A percentile compares a stretch with the other conserved stretches of the same genome.
Evolutionary conservation across 2,888 invertebrate species (phyloP).

Genomic region (Cistogaster globosa): DNA sequence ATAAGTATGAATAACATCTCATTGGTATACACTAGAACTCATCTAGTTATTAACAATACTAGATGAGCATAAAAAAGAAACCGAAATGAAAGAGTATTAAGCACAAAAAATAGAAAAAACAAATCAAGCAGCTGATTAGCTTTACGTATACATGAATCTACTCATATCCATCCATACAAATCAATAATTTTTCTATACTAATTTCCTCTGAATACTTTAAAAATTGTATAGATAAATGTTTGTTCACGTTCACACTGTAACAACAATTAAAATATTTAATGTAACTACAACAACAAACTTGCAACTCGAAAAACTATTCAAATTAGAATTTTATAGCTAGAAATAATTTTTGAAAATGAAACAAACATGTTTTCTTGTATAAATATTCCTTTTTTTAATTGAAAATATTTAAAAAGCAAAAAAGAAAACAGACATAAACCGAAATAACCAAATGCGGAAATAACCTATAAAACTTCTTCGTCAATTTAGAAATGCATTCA

Average conservation of each 20-base stretch:
- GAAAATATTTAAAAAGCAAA: background rate
- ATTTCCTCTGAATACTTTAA: background rate
- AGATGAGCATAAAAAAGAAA: constrained; percentile 33
- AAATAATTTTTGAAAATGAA: background rate
- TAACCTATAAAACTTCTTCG: background rate
- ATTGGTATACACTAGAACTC: background rate
- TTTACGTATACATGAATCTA: background rate
- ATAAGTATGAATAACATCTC: background rate
- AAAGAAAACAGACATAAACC: background rate
- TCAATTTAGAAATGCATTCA: background rate
- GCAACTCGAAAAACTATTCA: too few species aligned
- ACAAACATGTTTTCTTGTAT: background rate
- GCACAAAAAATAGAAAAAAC: constrained; percentile 31
- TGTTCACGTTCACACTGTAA: too few species aligned
- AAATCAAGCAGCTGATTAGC: constrained; percentile 64
- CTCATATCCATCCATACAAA: background rate
- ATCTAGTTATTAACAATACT: constrained; percentile 48
- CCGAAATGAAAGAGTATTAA: constrained; percentile 22
- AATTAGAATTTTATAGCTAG: too few species aligned
- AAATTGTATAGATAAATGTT: background rate
- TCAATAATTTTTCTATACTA: background rate
- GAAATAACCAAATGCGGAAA: background rate
- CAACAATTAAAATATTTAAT: too few species aligned
- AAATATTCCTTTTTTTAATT: background rate
- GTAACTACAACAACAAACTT: too few species aligned